Evolutionary conservation across 2,797 vertebrate species (phyloP).

Genomic region (Acestrorhynchus altus): DNA sequence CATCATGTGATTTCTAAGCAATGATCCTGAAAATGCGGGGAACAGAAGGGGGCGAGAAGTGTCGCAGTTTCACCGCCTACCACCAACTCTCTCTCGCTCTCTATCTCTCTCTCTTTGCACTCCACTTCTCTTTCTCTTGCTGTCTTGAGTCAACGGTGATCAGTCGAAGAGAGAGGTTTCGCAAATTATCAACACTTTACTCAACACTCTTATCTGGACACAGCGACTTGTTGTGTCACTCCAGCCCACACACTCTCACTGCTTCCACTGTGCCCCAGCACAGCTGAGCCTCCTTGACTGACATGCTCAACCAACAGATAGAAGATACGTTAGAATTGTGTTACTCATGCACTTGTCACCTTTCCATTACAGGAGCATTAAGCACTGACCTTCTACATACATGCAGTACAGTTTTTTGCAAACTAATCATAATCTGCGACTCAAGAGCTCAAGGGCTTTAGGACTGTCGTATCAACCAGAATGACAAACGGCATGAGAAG

Average conservation of each 20-base stretch:
- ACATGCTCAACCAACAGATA: background rate
- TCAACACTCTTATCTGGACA: slow-evolving; percentile 16
- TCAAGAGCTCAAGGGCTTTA: background rate
- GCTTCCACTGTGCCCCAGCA: background rate
- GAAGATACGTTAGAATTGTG: background rate
- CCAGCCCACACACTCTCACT: slow-evolving; percentile 68
- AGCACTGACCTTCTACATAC: background rate
- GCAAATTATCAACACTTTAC: slow-evolving; percentile 33
- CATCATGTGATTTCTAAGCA: slow-evolving; percentile 58
- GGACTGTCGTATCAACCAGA: background rate
- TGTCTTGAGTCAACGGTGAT: slow-evolving; percentile 7
- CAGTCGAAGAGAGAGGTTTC: slow-evolving; percentile 30
- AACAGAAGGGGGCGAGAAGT: slow-evolving; percentile 29
- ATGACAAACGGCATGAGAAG: background rate
- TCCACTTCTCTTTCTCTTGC: background rate
- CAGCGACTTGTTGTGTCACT: slow-evolving; percentile 57
- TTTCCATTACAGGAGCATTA: background rate
- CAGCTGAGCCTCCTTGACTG: background rate
- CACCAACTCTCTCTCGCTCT: slow-evolving; percentile 9
- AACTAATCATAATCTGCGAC: background rate
- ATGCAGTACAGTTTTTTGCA: background rate
- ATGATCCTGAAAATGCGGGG: slow-evolving; percentile 34
- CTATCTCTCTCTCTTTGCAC: background rate
- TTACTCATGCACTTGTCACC: slow-evolving; percentile 27
- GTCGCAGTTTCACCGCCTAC: slow-evolving; percentile 50